phyloP scores from a whole-genome alignment of 2,797 vertebrate species.

The Nannoperca australis region DNA sequence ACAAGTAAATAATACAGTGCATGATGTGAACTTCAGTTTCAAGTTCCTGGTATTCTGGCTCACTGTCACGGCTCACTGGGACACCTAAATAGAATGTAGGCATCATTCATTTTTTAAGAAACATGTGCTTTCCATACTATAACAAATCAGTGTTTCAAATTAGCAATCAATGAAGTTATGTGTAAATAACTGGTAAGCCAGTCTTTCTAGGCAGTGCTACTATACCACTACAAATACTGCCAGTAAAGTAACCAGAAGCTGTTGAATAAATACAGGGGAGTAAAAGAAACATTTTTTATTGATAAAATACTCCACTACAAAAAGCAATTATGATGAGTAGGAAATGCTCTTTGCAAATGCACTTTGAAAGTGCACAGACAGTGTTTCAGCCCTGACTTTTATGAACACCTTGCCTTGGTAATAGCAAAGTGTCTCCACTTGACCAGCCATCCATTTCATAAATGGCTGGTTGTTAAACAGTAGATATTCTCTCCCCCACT shows the following conservation, averaged over 20 bases:
- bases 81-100: neutral
- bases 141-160: neutral
- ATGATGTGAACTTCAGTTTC: neutral
- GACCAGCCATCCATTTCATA: conserved; percentile 61
- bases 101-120: neutral
- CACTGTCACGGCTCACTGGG: conserved; percentile 1
- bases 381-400: conserved; percentile 39
- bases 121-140: neutral
- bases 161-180: neutral
- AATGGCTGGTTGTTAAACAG: conserved; percentile 63
- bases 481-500: conserved; percentile 49
- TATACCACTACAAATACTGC: neutral
- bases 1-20: neutral
- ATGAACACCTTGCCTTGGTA: conserved; percentile 32
- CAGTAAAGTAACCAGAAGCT: neutral
- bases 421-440: conserved; percentile 37
- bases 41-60: neutral
- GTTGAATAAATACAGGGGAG: neutral
- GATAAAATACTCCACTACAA: neutral
- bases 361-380: conserved; percentile 18
- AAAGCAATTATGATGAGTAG: conserved; percentile 16
- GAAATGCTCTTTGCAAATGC: conserved; percentile 24
- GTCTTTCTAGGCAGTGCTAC: neutral
- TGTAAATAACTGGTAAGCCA: neutral
- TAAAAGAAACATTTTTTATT: neutral